These are phyloP conservation scores for Harlomillsia oculata DNA, from an alignment of 1,140 invertebrate species.

Conservation along the genomic window DNA sequence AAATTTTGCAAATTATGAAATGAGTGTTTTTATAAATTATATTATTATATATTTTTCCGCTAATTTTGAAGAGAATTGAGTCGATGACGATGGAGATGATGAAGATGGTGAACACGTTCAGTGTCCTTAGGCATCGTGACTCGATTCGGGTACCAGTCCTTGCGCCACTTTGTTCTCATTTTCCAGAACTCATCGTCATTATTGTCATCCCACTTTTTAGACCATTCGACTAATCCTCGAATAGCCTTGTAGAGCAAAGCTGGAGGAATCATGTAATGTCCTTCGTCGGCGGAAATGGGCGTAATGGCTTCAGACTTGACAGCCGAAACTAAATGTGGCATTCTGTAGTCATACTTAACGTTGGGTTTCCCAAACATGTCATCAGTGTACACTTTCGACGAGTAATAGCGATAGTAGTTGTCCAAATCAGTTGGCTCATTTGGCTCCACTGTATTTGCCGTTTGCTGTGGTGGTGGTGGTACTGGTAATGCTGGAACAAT, in stretches of 20 bases:
- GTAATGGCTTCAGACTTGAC: not conserved
- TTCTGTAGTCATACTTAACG: not conserved
- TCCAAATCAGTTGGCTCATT: not conserved
- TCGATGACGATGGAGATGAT: no score
- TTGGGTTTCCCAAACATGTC: not conserved
- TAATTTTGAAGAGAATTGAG: no score
- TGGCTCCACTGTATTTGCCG: not conserved
- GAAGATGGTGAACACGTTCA: no score
- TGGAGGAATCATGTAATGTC: constrained; percentile 18
- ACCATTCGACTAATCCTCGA: not conserved
- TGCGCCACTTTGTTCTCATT: constrained; percentile 30
- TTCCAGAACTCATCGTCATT: constrained; percentile 23
- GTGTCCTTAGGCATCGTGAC: no score
- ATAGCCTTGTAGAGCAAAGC: constrained; percentile 19
- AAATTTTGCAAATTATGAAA: no score
- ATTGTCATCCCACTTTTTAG: constrained; percentile 16
- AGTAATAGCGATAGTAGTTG: not conserved
- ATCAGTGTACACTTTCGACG: not conserved
- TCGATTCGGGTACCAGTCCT: constrained; percentile 25
- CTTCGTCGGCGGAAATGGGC: constrained; percentile 11
- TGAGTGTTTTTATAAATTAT: no score
- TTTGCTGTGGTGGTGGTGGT: not conserved
- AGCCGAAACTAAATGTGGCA: not conserved
- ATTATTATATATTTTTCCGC: no score
- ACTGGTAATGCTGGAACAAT: not conserved